A percentile compares a stretch with the other conserved stretches of the same genome.
Conservation (phyloP, 2,113 vertebrate genomes). For the rat (Rattus norvegicus) region DNA sequence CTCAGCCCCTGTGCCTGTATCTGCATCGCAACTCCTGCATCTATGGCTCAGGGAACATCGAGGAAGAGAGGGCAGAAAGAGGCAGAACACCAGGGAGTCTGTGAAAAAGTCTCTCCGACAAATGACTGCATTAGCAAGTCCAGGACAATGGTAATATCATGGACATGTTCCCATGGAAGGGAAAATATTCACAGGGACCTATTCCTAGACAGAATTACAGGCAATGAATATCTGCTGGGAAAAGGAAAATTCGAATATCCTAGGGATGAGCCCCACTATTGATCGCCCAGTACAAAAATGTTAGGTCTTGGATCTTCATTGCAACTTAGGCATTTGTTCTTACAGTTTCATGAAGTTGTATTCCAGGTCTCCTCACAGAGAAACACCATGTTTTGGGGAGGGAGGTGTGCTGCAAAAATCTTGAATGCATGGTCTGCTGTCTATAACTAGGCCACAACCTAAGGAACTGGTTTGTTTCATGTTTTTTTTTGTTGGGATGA, state of each 20-base stretch:
- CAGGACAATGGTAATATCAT: not conserved
- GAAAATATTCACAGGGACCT: not conserved
- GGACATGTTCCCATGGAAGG: not conserved
- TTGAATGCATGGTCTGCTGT: not conserved
- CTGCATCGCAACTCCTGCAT: not conserved
- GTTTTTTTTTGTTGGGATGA: not conserved
- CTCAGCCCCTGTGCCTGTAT: not conserved
- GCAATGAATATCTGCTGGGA: not conserved
- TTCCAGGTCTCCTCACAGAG: not conserved
- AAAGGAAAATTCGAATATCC: not conserved
- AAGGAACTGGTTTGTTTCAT: not conserved
- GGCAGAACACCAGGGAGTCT: not conserved
- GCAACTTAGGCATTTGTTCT: not conserved
- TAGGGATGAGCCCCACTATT: not conserved
- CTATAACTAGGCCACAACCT: not conserved
- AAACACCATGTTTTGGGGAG: not conserved
- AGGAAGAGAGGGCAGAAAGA: not conserved
- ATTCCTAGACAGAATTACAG: not conserved
- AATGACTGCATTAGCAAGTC: not conserved
- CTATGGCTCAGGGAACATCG: not conserved
- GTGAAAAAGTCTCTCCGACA: not conserved
- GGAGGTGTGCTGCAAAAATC: not conserved
- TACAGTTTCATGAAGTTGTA: not conserved
- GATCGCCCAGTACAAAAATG: not conserved
- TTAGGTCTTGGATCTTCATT: not conserved